Conservation (phyloP, 2,797 vertebrate genomes). For the Lutjanus campechanus region DNA sequence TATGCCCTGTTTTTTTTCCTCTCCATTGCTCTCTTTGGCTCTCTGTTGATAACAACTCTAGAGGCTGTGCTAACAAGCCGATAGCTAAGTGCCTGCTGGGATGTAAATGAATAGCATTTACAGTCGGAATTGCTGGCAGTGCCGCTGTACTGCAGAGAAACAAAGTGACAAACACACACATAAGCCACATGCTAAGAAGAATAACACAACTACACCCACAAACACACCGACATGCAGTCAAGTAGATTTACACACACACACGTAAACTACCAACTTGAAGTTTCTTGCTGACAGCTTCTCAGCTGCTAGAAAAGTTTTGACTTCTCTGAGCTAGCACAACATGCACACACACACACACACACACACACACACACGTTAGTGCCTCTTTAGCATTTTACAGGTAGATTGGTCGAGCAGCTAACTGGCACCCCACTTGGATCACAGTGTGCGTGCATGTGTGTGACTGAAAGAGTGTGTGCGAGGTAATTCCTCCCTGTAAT, state of each 20-base stretch:
- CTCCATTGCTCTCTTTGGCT: not conserved
- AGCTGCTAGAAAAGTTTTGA: not conserved
- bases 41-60: conserved; percentile 17
- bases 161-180: not conserved
- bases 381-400: conserved; percentile 30
- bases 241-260: not conserved
- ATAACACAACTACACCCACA: not conserved
- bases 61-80: conserved; percentile 21
- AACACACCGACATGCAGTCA: not conserved
- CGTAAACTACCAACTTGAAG: not conserved
- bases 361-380: conserved; percentile 2
- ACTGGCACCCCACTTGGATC: not conserved
- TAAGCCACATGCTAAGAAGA: not conserved
- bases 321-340: not conserved
- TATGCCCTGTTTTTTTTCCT: not conserved
- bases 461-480: not conserved
- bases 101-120: conserved; percentile 41
- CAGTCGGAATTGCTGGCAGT: conserved; percentile 15
- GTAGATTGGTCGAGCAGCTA: not conserved
- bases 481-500: conserved; percentile 44
- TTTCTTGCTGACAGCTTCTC: conserved; percentile 7
- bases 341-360: not conserved
- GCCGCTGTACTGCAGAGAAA: conserved; percentile 10
- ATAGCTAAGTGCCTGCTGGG: conserved; percentile 36
- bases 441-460: not conserved